A percentile compares a stretch with the other conserved stretches of the same genome.
phyloP scores from a whole-genome alignment of 1,140 invertebrate species.

The Drosophila sechellia region DNA sequence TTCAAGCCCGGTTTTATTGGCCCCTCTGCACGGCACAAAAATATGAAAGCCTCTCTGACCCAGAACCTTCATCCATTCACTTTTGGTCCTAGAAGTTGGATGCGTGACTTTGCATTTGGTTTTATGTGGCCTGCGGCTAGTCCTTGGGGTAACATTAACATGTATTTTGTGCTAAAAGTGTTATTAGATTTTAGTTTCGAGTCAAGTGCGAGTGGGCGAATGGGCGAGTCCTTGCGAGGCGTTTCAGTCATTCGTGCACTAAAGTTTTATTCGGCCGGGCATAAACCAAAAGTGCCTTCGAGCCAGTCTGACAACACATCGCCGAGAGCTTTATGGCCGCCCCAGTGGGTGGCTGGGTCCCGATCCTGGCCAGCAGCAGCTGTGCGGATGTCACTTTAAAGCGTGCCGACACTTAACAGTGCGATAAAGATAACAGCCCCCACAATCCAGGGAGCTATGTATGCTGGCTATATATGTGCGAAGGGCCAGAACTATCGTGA shows the following conservation, averaged over 20 bases:
- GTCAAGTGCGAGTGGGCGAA: conserved; percentile 61
- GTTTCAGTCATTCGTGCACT: conserved; percentile 57
- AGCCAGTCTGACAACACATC: conserved; percentile 67
- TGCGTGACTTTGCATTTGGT: conserved; percentile 69
- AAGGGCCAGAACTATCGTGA: conserved; percentile 1
- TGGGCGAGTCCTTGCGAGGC: conserved; percentile 30
- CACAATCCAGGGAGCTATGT: conserved; percentile 4
- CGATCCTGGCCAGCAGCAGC: conserved; percentile 19
- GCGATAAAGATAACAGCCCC: conserved; percentile 64
- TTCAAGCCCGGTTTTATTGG: conserved; percentile 53
- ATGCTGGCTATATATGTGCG: background rate
- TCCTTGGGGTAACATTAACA: conserved; percentile 80
- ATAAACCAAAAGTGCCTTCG: conserved; percentile 81
- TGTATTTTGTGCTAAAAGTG: conserved; percentile 82
- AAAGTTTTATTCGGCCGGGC: conserved; percentile 76
- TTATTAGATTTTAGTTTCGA: conserved; percentile 83
- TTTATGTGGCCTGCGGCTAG: conserved; percentile 51
- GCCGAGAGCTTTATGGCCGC: conserved; percentile 64
- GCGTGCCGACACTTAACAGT: conserved; percentile 75
- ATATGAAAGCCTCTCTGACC: conserved; percentile 68
- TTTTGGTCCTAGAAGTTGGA: conserved; percentile 26
- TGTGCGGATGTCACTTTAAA: conserved; percentile 59
- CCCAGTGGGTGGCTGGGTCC: conserved; percentile 3
- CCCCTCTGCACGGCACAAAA: conserved; percentile 50
- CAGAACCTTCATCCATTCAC: background rate